Conservation (phyloP, 2,113 vertebrate species). For the Poeciliopsis retropinna region DNA sequence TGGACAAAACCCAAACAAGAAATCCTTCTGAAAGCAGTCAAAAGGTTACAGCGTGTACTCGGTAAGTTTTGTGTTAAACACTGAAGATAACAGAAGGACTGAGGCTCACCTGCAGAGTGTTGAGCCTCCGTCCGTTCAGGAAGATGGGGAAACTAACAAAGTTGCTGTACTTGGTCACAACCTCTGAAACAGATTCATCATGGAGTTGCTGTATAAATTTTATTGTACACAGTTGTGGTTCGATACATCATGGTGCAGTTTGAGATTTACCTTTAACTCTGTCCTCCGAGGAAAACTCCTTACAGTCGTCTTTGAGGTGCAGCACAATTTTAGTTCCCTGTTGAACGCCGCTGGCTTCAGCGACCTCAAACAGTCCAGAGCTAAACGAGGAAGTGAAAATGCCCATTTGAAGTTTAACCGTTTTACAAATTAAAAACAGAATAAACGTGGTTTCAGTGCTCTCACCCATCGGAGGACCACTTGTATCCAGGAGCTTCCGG, state of each 20-base stretch:
- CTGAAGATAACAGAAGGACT: background rate
- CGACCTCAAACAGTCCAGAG: constrained; percentile 91
- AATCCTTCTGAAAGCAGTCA: background rate
- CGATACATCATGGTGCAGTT: background rate
- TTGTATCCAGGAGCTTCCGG: constrained; percentile 82
- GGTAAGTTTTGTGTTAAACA: background rate
- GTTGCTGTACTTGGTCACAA: constrained; percentile 98
- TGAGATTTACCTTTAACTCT: constrained; percentile 85
- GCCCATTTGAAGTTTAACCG: background rate
- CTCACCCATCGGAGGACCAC: constrained; percentile 95
- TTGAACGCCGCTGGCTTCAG: constrained; percentile 90
- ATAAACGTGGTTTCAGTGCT: background rate
- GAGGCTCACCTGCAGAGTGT: constrained; percentile 89
- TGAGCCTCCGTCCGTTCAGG: constrained; percentile 90
- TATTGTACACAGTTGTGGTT: background rate
- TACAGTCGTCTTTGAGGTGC: constrained; percentile 92
- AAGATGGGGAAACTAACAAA: constrained; percentile 95
- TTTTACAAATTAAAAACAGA: background rate
- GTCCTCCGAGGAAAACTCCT: constrained; percentile 90
- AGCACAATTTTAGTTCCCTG: constrained; percentile 94
- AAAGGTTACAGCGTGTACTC: background rate
- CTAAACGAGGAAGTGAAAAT: constrained; percentile 68
- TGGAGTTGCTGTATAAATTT: background rate
- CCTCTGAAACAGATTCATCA: constrained; percentile 78
- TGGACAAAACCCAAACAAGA: background rate